Base-by-base conservation (phyloP, 2,113 vertebrate genomes). In the Oreocharis arfaki region DNA sequence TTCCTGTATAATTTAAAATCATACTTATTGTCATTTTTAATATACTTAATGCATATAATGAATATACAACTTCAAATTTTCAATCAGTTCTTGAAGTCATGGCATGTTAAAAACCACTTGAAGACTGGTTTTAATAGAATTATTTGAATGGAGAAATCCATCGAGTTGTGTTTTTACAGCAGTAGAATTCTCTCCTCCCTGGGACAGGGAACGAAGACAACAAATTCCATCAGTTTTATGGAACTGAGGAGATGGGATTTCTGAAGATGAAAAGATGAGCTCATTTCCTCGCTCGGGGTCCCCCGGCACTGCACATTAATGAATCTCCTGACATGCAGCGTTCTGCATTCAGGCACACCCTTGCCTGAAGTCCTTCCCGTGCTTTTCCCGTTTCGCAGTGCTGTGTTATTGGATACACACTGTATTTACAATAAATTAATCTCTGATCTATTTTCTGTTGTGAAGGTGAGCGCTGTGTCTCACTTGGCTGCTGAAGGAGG, bases 91-190 rank as follows among this genome's bases (percentile, higher is more conserved):
- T 57, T 69, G 39, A 61, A 46, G 27, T 37, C 20, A 33, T 3
- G 7, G 2, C 1, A 1, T 0, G 0, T 56, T 56, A 57, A 87
- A 49, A 30, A 33, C 9, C 10, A 6, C 35, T 65, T 69, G 33
- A 68, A 90, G 15, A 13, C 33, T 13, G 7, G 2, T 33, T 71
- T 57, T 53, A 55, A 41, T 5, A n/a, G 5, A 56, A 44, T 28
- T 50, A 5, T 27, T 59, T 33, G 26, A 30, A 18, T 6, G 14
- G 30, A 42, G 10, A 44, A 65, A 69, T 49, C 3, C 3, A 32
- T 13, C 4, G 4, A 18, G 27, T 9, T 35, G 17, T 3, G 0
- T 22, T 52, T 77, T 86, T 16, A 50, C 4, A 39, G 33, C 49
- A 59, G 14, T 3, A 24, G 37, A 84, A 19, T 57, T 46, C 26